Evolutionary conservation across 2,113 vertebrate species (phyloP).

Genomic region (Aramus guarauna): DNA sequence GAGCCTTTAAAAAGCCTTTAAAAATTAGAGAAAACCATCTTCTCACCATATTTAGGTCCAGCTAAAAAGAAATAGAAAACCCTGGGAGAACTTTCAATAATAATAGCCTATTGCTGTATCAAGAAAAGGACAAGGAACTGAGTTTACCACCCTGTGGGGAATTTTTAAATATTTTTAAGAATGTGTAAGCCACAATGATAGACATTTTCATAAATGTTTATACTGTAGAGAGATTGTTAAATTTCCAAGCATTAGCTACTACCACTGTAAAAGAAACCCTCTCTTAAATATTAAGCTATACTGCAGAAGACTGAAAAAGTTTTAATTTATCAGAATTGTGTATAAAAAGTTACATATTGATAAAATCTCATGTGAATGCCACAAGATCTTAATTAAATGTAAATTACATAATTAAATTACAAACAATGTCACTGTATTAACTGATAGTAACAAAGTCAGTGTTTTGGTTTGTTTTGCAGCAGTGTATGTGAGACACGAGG

Average conservation of each 20-base stretch:
- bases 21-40: background rate
- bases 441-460: background rate
- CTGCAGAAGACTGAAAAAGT: background rate
- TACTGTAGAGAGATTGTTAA: background rate
- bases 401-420: background rate
- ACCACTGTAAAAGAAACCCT: background rate
- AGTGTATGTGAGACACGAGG: background rate
- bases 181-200: background rate
- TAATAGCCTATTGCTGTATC: background rate
- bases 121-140: background rate
- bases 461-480: background rate
- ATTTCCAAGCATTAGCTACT: background rate
- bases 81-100: background rate
- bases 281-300: background rate
- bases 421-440: background rate
- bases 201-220: conserved; percentile 24
- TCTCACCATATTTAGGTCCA: background rate
- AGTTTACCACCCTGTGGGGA: background rate
- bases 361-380: background rate
- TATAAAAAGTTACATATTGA: background rate
- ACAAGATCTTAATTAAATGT: background rate
- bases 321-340: background rate
- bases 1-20: background rate
- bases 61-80: background rate
- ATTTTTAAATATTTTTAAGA: conserved; percentile 3